Evolutionary conservation across 1,140 invertebrate species (phyloP).

Genomic region (Drosophila bipectinata): DNA sequence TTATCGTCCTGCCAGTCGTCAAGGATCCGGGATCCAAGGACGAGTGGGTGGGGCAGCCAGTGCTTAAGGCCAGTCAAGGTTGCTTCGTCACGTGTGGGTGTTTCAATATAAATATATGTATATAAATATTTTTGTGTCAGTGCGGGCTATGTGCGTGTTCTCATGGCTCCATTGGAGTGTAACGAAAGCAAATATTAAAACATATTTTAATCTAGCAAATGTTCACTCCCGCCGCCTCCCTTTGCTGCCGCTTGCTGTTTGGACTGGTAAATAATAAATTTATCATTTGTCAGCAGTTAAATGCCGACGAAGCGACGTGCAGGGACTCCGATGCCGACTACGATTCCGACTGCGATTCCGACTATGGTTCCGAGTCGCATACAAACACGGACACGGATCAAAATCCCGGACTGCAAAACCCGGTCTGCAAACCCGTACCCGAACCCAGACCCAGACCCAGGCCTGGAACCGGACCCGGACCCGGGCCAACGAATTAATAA

Average conservation of each 20-base stretch:
- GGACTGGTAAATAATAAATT: constrained; percentile 79
- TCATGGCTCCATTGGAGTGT: constrained; percentile 28
- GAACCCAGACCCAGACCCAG: not conserved
- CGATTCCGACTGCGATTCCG: constrained; percentile 5
- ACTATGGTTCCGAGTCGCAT: constrained; percentile 44
- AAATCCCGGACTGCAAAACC: constrained; percentile 13
- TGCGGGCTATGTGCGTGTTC: constrained; percentile 7
- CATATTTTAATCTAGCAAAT: constrained; percentile 82
- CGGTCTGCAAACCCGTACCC: not conserved
- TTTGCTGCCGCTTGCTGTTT: constrained; percentile 13
- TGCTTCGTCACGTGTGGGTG: constrained; percentile 36
- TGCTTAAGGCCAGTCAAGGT: constrained; percentile 23
- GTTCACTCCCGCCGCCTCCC: constrained; percentile 6
- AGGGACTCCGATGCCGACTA: constrained; percentile 26
- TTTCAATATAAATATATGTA: not conserved
- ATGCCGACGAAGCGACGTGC: constrained; percentile 51
- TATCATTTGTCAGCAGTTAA: constrained; percentile 83
- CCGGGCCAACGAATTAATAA: constrained; percentile 77
- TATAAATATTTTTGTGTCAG: not conserved
- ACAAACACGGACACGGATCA: constrained; percentile 32
- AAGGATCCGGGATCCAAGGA: constrained; percentile 19
- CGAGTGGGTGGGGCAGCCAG: not conserved
- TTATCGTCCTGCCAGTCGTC: constrained; percentile 49
- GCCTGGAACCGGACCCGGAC: constrained; percentile 21
- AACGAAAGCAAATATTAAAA: constrained; percentile 79